phyloP scores from a whole-genome alignment of 2,888 invertebrate species.

The Diarsia brunnea region DNA sequence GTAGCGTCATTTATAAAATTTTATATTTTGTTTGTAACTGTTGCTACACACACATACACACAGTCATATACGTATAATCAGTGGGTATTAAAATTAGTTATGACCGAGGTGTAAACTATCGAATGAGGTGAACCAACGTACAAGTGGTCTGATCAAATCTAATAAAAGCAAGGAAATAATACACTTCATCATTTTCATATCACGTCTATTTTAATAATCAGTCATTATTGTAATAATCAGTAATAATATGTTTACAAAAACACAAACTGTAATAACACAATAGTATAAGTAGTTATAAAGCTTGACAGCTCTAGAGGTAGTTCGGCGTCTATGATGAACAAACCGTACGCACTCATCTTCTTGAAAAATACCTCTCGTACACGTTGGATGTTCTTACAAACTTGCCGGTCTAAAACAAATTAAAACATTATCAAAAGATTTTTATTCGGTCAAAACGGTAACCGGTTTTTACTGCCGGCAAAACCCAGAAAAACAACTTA shows the following conservation, averaged over 20 bases:
- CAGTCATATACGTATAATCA: neutral
- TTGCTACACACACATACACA: too few relatives aligned
- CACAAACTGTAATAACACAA: slow-evolving; percentile 39
- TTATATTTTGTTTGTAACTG: neutral
- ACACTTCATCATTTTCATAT: too few relatives aligned
- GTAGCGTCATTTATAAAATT: neutral
- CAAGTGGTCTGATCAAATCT: neutral
- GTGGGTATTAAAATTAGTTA: neutral
- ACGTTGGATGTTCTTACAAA: slow-evolving; percentile 29
- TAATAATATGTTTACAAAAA: slow-evolving; percentile 1
- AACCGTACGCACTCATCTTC: slow-evolving; percentile 27
- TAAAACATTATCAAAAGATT: too few relatives aligned
- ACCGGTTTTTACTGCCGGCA: neutral
- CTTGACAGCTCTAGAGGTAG: slow-evolving; percentile 9
- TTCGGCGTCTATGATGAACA: slow-evolving; percentile 33
- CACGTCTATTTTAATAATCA: too few relatives aligned
- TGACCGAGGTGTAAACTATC: neutral
- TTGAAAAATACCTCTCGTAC: slow-evolving; percentile 7
- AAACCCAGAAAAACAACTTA: too few relatives aligned
- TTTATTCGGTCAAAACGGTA: neutral
- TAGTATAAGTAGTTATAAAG: slow-evolving; percentile 17
- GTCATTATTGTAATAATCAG: too few relatives aligned
- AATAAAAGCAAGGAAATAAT: too few relatives aligned
- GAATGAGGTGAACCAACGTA: neutral
- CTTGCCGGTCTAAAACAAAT: slow-evolving; percentile 2